Base-by-base conservation (phyloP, 2,113 vertebrate species). In the Gobiocypris rarus region DNA sequence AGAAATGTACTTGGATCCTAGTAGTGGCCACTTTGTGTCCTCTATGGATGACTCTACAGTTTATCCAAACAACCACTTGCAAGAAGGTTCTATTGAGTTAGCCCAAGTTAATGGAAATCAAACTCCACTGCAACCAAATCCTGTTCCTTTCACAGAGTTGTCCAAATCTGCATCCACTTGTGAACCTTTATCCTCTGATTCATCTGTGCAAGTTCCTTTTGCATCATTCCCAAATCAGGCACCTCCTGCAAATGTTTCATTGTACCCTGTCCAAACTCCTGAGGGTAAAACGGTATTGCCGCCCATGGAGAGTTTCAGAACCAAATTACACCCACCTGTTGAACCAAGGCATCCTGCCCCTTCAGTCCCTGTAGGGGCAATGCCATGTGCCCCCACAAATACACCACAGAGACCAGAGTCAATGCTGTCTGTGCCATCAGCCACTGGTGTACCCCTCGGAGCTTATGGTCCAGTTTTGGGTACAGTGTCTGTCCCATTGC, bases 201-300 rank as follows among this genome's bases (percentile, higher is more conserved):
- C 92, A 14, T 75, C 80, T n/a, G 24, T 83, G 7, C 87, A 85
- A 52, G 19, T 61, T 82, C 9, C 90, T 75, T 84, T 87, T 89
- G n/a, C 87, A 87, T 41, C 82, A 82, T 85, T 88, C 87, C n/a
- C 70, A 69, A 85, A 91, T 81, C 86, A 90, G 81, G 52, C 85
- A 89, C 50, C 86, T 84, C 63, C 83, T 90, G 45, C 91, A 24
- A 92, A 86, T 82, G 89, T 94, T 22, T 86, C 93, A 5, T 90
- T 94, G 82, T 91, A 93, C 59, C 89, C 93, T 24, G 89, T 92
- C 34, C 89, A 91, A 7, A 43, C 89, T 9, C 56, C 88, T 48
- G 91, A 91, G 71, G 90, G 89, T 22, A 86, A 89, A 9, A 79
- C 88, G 10, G 50, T 84, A 59, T 83, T 92, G 9, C 83, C 89